These are phyloP conservation scores for Thysanoteuthis rhombus DNA, from an alignment of 2,888 invertebrate species.

Conservation along the genomic window DNA sequence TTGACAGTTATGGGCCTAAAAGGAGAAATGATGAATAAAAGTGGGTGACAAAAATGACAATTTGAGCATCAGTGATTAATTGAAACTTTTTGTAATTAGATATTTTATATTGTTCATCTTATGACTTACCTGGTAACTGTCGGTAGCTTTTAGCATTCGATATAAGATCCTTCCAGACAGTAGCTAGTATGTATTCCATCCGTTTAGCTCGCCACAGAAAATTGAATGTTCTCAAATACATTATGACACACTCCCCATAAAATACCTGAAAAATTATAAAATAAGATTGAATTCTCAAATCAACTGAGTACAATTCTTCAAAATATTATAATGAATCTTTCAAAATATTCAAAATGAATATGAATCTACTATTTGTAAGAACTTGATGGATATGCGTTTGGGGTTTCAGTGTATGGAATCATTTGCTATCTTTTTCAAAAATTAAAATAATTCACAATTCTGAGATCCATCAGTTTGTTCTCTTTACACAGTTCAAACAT, in stretches of 20 bases:
- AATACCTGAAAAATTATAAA: slow-evolving; percentile 68
- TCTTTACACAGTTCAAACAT: too few species aligned
- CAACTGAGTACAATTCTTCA: too few species aligned
- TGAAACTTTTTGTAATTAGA: not conserved
- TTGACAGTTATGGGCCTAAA: too few species aligned
- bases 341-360: too few species aligned
- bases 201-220: slow-evolving; percentile 89
- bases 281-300: not conserved
- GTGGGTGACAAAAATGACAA: not conserved
- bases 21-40: not conserved
- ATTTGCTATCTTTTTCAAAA: too few species aligned
- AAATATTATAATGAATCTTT: too few species aligned
- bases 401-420: too few species aligned
- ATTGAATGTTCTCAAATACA: slow-evolving; percentile 84
- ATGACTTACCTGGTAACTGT: slow-evolving; percentile 74
- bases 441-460: too few species aligned
- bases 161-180: slow-evolving; percentile 84
- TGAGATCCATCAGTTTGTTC: too few species aligned
- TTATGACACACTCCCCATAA: slow-evolving; percentile 74
- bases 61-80: not conserved
- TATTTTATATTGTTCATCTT: not conserved
- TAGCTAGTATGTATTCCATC: slow-evolving; percentile 85
- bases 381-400: too few species aligned
- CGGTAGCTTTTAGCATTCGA: slow-evolving; percentile 77
- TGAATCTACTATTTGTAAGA: too few species aligned